Conservation (phyloP, 1,140 invertebrate species). For the Aphis gossypii region DNA sequence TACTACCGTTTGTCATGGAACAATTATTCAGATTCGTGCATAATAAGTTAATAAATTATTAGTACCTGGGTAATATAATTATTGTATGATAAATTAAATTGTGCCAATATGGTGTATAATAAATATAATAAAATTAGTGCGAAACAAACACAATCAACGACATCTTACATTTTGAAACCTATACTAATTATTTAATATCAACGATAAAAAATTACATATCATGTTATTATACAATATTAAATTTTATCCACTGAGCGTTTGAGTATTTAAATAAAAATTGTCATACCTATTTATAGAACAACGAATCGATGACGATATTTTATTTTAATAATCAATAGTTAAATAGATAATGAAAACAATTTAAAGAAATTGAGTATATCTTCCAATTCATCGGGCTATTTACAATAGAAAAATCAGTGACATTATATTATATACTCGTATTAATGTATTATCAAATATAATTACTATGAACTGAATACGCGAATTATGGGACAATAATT, state of each 20-base stretch:
- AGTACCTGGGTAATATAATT: neutral
- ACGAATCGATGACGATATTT: neutral
- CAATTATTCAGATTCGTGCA: neutral
- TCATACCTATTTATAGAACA: neutral
- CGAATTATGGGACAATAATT: conserved; percentile 29
- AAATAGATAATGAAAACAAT: neutral
- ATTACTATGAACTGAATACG: neutral
- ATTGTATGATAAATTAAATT: neutral
- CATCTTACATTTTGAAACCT: neutral
- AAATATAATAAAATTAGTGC: neutral
- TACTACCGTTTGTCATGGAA: conserved; percentile 34
- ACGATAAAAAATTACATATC: neutral
- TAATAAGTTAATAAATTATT: neutral
- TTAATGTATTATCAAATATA: neutral
- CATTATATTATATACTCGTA: neutral
- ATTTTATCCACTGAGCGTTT: neutral
- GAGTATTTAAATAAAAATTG: neutral
- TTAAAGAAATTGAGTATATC: neutral
- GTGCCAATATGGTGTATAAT: neutral
- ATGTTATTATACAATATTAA: neutral
- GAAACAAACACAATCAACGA: neutral
- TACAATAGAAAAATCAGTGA: neutral
- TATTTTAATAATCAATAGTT: neutral
- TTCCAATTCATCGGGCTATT: neutral
- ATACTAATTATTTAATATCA: neutral